Evolutionary conservation across 2,113 vertebrate genomes (phyloP).

Genomic region (Corythornis cristatus): DNA sequence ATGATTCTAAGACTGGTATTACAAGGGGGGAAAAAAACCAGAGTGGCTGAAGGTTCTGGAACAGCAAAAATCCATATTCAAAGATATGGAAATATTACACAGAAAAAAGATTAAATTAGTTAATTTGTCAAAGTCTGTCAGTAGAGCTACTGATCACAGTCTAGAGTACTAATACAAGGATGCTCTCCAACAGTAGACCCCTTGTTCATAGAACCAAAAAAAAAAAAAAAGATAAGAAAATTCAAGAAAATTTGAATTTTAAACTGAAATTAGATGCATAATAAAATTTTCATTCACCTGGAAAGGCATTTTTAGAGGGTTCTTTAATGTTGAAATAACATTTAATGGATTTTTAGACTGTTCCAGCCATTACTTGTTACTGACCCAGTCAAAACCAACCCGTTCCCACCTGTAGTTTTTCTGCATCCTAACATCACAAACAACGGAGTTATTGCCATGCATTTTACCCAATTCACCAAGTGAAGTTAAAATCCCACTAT

Average conservation of each 20-base stretch:
- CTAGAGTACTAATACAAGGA: background rate
- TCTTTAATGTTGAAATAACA: background rate
- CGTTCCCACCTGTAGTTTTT: background rate
- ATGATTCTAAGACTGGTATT: background rate
- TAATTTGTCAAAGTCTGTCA: background rate
- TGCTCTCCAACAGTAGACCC: background rate
- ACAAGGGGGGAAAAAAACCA: background rate
- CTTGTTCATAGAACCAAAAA: background rate
- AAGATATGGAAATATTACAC: background rate
- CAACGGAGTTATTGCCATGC: background rate
- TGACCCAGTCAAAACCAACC: background rate
- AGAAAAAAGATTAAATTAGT: background rate
- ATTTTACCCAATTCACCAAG: background rate
- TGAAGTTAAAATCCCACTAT: background rate
- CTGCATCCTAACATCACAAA: background rate
- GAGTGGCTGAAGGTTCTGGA: background rate
- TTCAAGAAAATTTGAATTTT: background rate
- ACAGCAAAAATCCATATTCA: background rate
- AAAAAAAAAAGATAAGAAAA: background rate
- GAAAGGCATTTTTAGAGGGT: background rate
- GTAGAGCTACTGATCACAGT: background rate
- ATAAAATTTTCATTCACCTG: rapidly evolving
- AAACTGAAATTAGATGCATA: background rate
- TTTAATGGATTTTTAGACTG: background rate
- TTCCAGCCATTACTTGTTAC: background rate